Evolutionary conservation across 1,140 invertebrate species (phyloP).

Genomic region (roundworm (Caenorhabditis elegans)): DNA sequence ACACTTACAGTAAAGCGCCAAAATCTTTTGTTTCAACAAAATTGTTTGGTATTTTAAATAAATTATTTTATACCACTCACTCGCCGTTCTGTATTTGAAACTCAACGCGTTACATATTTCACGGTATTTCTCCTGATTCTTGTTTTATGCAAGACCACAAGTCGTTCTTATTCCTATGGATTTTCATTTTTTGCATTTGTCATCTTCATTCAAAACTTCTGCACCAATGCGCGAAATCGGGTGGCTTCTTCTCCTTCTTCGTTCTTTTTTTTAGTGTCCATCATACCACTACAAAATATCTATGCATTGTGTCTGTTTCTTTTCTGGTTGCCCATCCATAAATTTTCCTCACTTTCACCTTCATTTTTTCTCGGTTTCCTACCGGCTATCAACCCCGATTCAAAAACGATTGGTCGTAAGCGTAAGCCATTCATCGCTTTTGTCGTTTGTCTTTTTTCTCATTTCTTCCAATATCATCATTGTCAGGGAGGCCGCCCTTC

Average conservation of each 20-base stretch:
- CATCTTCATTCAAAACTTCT: neutral
- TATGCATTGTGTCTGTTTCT: neutral
- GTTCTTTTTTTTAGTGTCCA: neutral
- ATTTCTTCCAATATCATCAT: conserved; percentile 25
- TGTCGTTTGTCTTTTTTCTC: too few species aligned
- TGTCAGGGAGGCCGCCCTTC: neutral
- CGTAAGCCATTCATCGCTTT: conserved; percentile 15
- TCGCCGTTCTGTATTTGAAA: too few species aligned
- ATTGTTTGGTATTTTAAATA: too few species aligned
- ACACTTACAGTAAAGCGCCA: too few species aligned
- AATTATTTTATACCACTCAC: too few species aligned
- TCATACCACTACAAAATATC: too few species aligned
- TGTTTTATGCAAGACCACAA: neutral
- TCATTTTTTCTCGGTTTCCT: neutral
- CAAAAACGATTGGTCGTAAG: conserved; percentile 13
- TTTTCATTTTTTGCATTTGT: neutral
- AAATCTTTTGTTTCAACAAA: too few species aligned
- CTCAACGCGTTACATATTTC: too few species aligned
- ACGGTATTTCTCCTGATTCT: too few species aligned
- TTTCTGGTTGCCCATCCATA: neutral
- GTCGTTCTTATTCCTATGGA: neutral
- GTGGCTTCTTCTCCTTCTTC: too few species aligned
- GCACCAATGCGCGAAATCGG: too few species aligned
- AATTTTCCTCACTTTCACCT: conserved; percentile 13
- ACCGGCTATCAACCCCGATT: conserved; percentile 30